Evolutionary conservation across 2,797 vertebrate genomes (phyloP).

Genomic region (Cossypha caffra): DNA sequence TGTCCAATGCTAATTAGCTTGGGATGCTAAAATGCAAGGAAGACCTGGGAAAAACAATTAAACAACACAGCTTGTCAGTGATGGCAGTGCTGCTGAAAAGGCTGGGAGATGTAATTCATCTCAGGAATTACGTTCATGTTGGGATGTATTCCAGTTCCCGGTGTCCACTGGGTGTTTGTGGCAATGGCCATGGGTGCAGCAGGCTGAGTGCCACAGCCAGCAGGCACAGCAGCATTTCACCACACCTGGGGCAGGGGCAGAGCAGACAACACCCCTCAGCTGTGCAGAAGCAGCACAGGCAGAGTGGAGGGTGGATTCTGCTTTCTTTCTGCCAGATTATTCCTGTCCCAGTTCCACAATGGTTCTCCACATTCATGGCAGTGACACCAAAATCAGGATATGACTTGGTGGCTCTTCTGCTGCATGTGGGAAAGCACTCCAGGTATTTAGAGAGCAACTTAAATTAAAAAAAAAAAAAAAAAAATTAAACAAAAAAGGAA

Average conservation of each 20-base stretch:
- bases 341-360: neutral
- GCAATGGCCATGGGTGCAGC: neutral
- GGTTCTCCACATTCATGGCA: neutral
- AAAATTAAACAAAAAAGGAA: neutral
- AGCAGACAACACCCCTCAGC: neutral
- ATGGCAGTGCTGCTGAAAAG: neutral
- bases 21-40: neutral
- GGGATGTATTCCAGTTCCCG: neutral
- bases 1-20: neutral
- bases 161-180: neutral
- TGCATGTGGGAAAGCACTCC: neutral
- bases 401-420: neutral
- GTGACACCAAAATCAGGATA: neutral
- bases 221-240: neutral
- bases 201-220: neutral
- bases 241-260: too few species aligned
- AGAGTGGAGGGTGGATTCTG: neutral
- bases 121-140: neutral
- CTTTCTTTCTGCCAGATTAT: neutral
- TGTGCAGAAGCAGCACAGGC: neutral
- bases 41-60: neutral
- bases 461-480: neutral
- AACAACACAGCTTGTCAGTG: neutral
- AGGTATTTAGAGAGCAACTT: neutral
- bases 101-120: too few species aligned